phyloP scores from a whole-genome alignment of 1,140 invertebrate species.

The Coptotermes formosanus region DNA sequence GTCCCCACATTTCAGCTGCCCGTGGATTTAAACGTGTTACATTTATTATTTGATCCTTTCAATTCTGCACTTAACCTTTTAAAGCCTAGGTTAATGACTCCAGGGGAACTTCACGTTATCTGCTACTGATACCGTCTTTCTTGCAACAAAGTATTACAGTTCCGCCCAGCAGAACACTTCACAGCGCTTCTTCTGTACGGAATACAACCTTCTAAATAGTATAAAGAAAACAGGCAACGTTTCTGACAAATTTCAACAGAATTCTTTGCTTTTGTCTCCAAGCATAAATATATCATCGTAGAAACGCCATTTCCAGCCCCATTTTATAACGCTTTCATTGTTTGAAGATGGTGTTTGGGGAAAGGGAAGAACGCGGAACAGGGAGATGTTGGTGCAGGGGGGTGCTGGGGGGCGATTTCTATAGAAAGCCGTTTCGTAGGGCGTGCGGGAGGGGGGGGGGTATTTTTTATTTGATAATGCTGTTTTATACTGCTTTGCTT shows the following conservation, averaged over 20 bases:
- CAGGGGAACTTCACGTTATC: too few species aligned
- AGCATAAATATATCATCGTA: not conserved
- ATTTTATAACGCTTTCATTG: constrained; percentile 7
- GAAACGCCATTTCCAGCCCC: not conserved
- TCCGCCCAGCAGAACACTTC: too few species aligned
- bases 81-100: too few species aligned
- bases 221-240: not conserved
- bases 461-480: constrained; percentile 7
- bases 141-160: too few species aligned
- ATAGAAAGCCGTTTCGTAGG: not conserved
- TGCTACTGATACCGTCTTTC: too few species aligned
- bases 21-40: too few species aligned
- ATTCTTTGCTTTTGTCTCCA: not conserved
- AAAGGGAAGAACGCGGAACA: not conserved
- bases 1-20: too few species aligned
- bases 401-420: not conserved
- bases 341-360: not conserved
- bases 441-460: not conserved
- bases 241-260: not conserved
- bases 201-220: too few species aligned
- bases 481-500: not conserved
- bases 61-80: too few species aligned
- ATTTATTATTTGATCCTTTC: too few species aligned
- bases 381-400: not conserved
- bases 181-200: too few species aligned